phyloP scores from a whole-genome alignment of 2,888 invertebrate species.

The Nomada lathburiana region DNA sequence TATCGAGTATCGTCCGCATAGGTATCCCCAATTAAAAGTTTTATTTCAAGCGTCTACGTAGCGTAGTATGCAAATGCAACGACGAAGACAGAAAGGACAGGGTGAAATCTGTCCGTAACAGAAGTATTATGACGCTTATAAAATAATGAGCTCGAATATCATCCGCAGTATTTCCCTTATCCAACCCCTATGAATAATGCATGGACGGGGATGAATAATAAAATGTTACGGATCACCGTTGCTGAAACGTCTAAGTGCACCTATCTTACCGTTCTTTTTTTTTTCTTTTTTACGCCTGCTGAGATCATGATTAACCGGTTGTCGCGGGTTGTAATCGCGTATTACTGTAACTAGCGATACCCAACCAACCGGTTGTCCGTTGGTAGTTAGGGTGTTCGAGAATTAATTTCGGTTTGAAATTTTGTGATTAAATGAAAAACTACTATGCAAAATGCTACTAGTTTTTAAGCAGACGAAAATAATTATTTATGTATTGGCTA shows the following conservation, averaged over 20 bases:
- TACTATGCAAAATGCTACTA: no score
- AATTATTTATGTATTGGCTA: no score
- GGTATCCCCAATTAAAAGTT: slow-evolving; percentile 59
- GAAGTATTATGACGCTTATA: slow-evolving; percentile 39
- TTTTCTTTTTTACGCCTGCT: slow-evolving; percentile 11
- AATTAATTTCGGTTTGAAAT: no score
- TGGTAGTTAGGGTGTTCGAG: no score
- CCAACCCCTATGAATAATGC: slow-evolving; percentile 49
- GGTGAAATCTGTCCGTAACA: slow-evolving; percentile 27
- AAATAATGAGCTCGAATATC: slow-evolving; percentile 59
- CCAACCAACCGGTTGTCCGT: not conserved
- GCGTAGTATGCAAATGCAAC: slow-evolving; percentile 41
- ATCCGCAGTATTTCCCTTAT: slow-evolving; percentile 19
- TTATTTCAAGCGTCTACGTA: slow-evolving; percentile 24
- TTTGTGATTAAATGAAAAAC: no score
- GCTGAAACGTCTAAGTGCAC: slow-evolving; percentile 2
- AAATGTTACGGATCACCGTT: slow-evolving; percentile 36
- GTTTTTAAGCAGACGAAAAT: no score
- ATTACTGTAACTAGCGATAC: not conserved
- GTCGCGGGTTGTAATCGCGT: not conserved
- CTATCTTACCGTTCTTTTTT: not conserved
- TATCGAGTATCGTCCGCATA: slow-evolving; percentile 29
- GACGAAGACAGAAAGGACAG: not conserved
- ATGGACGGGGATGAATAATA: slow-evolving; percentile 54
- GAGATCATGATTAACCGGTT: slow-evolving; percentile 12